A percentile compares a stretch with the other conserved stretches of the same genome.
Evolutionary conservation across 2,888 invertebrate genomes (phyloP).

Genomic region (Lycocerus yunnanus): DNA sequence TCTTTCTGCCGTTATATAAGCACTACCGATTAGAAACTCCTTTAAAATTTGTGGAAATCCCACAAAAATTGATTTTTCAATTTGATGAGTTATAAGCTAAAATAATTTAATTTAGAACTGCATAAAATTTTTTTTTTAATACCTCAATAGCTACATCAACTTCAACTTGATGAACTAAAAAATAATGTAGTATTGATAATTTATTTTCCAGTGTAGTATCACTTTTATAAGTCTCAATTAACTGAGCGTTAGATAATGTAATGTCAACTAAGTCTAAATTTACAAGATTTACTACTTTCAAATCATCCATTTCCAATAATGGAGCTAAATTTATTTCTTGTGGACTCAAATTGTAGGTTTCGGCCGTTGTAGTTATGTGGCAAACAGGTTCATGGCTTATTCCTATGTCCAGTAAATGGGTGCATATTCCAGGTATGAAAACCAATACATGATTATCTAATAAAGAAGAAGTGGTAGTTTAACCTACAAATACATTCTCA

Average conservation of each 20-base stretch:
- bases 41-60: slow-evolving; percentile 73
- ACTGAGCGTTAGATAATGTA: slow-evolving; percentile 66
- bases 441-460: slow-evolving; percentile 81
- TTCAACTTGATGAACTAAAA: slow-evolving; percentile 78
- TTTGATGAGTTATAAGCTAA: slow-evolving; percentile 65
- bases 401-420: slow-evolving; percentile 84
- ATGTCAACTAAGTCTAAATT: slow-evolving; percentile 75
- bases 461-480: slow-evolving; percentile 32
- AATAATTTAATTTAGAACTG: slow-evolving; percentile 29
- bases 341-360: slow-evolving; percentile 68
- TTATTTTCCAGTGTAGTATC: slow-evolving; percentile 72
- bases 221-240: slow-evolving; percentile 71
- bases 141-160: slow-evolving; percentile 76
- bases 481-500: not conserved
- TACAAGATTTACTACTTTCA: slow-evolving; percentile 67
- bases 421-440: slow-evolving; percentile 81
- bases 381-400: slow-evolving; percentile 82
- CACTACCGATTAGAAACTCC: slow-evolving; percentile 79
- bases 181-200: slow-evolving; percentile 80
- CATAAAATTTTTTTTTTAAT: not conserved
- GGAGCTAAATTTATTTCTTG: slow-evolving; percentile 66
- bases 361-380: slow-evolving; percentile 72
- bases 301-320: slow-evolving; percentile 60
- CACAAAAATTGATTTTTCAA: slow-evolving; percentile 65
- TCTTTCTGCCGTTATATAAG: slow-evolving; percentile 72